A percentile compares a stretch with the other conserved stretches of the same genome.
Evolutionary conservation across 2,888 invertebrate genomes (phyloP).

Genomic region (Tillus elongatus): DNA sequence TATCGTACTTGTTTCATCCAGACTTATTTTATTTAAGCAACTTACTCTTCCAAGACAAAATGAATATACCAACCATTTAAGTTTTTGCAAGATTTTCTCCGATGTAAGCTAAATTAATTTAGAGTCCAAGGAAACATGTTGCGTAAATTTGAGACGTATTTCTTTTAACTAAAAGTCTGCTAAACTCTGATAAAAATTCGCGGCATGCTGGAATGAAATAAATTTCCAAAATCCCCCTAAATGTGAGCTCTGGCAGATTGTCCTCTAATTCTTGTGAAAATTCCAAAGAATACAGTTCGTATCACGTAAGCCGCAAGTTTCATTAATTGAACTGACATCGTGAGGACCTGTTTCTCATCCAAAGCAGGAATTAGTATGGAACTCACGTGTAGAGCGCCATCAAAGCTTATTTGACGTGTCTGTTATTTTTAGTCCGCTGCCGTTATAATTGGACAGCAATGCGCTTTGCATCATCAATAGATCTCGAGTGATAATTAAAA

Average conservation of each 20-base stretch:
- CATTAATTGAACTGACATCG: slow-evolving; percentile 2
- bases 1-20: no score
- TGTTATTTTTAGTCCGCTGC: slow-evolving; percentile 2
- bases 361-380: no score
- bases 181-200: not conserved
- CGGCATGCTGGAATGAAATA: not conserved
- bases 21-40: no score
- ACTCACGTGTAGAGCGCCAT: slow-evolving; percentile 2
- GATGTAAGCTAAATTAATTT: no score
- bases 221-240: slow-evolving; percentile 1
- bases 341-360: slow-evolving; percentile 2
- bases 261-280: slow-evolving; percentile 1
- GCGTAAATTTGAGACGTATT: no score
- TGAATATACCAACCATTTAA: no score
- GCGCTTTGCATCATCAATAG: slow-evolving; percentile 3
- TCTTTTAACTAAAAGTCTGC: no score
- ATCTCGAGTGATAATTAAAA: no score
- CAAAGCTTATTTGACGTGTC: slow-evolving; percentile 4
- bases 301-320: slow-evolving; percentile 1
- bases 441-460: not conserved
- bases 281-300: slow-evolving; percentile 1
- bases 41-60: no score
- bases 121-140: no score
- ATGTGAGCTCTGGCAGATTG: not conserved
- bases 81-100: no score